phyloP scores from a whole-genome alignment of 2,113 vertebrate genomes.

The Austrofundulus limnaeus region DNA sequence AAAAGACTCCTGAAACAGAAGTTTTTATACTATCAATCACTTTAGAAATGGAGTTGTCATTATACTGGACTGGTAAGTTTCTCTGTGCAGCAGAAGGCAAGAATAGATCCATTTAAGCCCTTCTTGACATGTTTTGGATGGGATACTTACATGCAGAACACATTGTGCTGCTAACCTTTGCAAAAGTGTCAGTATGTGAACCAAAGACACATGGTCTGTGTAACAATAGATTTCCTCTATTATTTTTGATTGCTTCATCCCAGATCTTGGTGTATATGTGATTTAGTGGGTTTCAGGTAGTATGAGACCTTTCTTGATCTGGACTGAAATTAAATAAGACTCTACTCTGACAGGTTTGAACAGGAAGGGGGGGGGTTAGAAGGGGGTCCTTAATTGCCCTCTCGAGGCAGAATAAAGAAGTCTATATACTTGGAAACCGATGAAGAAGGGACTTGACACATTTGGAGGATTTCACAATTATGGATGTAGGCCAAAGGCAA shows the following conservation, averaged over 20 bases:
- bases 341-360: constrained; percentile 42
- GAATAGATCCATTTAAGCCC: constrained; percentile 17
- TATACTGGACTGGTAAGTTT: constrained; percentile 12
- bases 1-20: constrained; percentile 15
- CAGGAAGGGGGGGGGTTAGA: constrained; percentile 5
- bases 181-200: constrained; percentile 14
- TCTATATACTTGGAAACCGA: constrained; percentile 29
- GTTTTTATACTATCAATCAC: background rate
- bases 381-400: constrained; percentile 48
- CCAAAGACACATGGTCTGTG: constrained; percentile 4
- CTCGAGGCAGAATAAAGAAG: constrained; percentile 26
- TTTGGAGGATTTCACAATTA: constrained; percentile 18
- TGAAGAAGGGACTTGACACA: constrained; percentile 23
- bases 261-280: constrained; percentile 35
- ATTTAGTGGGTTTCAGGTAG: constrained; percentile 28
- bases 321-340: constrained; percentile 42
- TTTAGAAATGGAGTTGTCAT: constrained; percentile 26
- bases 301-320: constrained; percentile 9
- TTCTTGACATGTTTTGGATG: constrained; percentile 16
- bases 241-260: constrained; percentile 10
- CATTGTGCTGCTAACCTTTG: constrained; percentile 30
- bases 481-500: constrained; percentile 29
- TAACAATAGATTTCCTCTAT: background rate
- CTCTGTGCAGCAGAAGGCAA: constrained; percentile 5
- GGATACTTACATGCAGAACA: constrained; percentile 19